Percentiles rank a stretch among this genome's conserved stretches.
Conservation (phyloP, 2,888 invertebrate species). For the Cremastinae sp. region DNA sequence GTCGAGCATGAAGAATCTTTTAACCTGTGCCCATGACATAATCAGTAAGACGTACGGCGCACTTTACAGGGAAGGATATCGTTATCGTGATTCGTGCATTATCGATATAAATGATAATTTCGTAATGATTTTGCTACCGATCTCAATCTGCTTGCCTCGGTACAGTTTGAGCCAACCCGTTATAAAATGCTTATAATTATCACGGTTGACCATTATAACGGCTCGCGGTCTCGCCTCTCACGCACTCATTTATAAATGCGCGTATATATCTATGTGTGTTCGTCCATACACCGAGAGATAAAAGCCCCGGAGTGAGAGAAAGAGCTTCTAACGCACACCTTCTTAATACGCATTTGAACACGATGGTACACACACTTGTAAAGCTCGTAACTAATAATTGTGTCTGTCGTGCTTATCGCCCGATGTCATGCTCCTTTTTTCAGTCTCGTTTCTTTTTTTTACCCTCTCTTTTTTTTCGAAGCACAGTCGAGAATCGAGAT, state of each 20-base stretch:
- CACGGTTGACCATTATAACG: constrained; percentile 58
- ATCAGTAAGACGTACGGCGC: constrained; percentile 1
- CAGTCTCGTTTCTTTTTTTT: constrained; percentile 8
- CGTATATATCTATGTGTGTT: no score
- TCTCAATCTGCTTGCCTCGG: constrained; percentile 15
- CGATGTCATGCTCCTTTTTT: constrained; percentile 30
- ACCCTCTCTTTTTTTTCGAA: constrained; percentile 1
- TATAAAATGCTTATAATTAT: constrained; percentile 57
- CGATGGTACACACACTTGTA: constrained; percentile 28
- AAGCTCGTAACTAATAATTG: constrained; percentile 54
- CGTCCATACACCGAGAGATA: constrained; percentile 20
- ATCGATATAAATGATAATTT: constrained; percentile 29
- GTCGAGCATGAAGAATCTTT: not conserved
- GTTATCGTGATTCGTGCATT: constrained; percentile 21
- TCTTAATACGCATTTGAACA: constrained; percentile 17
- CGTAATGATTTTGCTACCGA: constrained; percentile 41
- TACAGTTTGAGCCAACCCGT: constrained; percentile 45
- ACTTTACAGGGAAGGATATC: constrained; percentile 1
- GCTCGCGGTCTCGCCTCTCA: constrained; percentile 43
- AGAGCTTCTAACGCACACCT: constrained; percentile 14
- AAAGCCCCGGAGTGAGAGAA: constrained; percentile 46
- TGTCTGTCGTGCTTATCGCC: constrained; percentile 42
- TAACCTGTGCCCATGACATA: constrained; percentile 1
- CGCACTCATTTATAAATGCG: not conserved
- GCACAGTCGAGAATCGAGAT: constrained; percentile 22